These are phyloP conservation scores for Drosophila pachea DNA, from an alignment of 1,140 invertebrate genomes.

Conservation along the genomic window DNA sequence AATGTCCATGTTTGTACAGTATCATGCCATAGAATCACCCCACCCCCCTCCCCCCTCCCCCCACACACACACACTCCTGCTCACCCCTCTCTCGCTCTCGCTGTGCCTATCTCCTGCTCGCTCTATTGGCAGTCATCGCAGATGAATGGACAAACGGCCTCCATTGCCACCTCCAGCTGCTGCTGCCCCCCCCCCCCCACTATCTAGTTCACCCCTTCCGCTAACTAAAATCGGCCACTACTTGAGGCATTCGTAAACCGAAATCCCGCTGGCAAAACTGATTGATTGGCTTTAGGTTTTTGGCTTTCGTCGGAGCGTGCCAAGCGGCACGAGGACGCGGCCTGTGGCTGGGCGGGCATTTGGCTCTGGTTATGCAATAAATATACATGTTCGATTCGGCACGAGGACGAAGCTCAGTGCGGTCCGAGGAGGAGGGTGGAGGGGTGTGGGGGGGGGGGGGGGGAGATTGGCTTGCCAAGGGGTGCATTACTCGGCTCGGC, in stretches of 20 bases:
- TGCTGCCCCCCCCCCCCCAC: not conserved
- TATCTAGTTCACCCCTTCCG: too few species aligned
- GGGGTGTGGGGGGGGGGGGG: not conserved
- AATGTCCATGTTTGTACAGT: not conserved
- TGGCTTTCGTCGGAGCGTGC: conserved; percentile 15
- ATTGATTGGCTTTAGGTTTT: conserved; percentile 36
- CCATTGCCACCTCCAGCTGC: not conserved
- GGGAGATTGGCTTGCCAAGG: not conserved
- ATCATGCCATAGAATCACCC: not conserved
- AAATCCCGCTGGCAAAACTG: not conserved
- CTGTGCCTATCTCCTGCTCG: not conserved
- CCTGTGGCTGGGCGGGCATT: not conserved
- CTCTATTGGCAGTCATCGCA: conserved; percentile 12
- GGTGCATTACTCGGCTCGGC: not conserved
- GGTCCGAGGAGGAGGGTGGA: not conserved
- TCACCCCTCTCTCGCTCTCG: not conserved
- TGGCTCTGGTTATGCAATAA: conserved; percentile 40
- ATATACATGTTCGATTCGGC: conserved; percentile 31
- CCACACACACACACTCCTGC: too few species aligned
- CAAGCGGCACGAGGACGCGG: not conserved
- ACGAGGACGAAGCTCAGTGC: too few species aligned
- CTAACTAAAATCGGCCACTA: not conserved
- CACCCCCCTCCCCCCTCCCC: not conserved
- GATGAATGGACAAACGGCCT: conserved; percentile 19
- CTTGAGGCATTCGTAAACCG: not conserved